Base-by-base conservation (phyloP, 2,888 invertebrate species). In the Brachyopa scutellaris region DNA sequence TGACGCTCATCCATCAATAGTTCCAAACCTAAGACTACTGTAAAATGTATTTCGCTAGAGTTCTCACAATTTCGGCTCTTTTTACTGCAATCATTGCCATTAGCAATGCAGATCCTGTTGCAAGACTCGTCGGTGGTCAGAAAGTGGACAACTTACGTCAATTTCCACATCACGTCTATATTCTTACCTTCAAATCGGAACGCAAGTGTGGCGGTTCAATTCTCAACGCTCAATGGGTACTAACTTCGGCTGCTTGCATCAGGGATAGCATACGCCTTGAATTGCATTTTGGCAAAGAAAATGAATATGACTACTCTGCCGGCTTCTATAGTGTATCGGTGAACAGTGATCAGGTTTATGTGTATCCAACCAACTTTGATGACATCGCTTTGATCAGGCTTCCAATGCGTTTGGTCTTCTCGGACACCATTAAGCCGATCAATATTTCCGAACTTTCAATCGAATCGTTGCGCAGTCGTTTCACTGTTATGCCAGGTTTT, bases 121-220 rank as follows among this genome's bases (percentile, higher is more conserved):
- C 53, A 4, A 49, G 73, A 13, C 77, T 84, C 8, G 0, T 33
- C 4, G 70, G 74, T 36, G 84, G 84, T 0, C 61, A 74, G 13
- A 4, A 38, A n/a, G 70, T 82, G 4, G 74, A 84, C 29, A 70
- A 23, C 7, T 29, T 84, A 8, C 33, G 66, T 11, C 66, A 64
- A 38, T 84, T 84, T 15, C 84, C 84, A 0, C 82, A 84, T 62
- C 70, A 84, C 13, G 84, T 82, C 13, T 69, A 49, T 13, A 66
- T 78, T 6, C n/a, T 36, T 8, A 47, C 51, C 0, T 33, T 8
- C 3, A 1, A 17, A 2, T n/a, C 36, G 4, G 9, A 5, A 1
- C 38, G 15, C 7, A 55, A 33, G n/a, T 84, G 84, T 31, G 67
- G 73, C 5, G 84, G 84, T 13, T 73, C 77, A 9, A 80, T 84